Evolutionary conservation across 2,113 vertebrate species (phyloP).

Genomic region (Takifugu bimaculatus): DNA sequence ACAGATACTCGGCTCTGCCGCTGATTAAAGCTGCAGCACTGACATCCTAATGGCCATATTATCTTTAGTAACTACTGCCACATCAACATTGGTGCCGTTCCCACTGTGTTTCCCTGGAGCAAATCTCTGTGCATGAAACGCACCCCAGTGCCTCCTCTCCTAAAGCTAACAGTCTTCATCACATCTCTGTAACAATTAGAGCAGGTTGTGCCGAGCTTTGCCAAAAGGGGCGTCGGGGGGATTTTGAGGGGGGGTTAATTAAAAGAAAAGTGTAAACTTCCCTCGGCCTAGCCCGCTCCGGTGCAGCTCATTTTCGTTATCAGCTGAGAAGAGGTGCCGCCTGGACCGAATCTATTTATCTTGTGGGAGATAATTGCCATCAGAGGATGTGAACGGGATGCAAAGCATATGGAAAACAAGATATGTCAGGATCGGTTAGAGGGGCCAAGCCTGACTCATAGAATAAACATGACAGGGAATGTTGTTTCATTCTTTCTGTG

Average conservation of each 20-base stretch:
- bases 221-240: conserved; percentile 43
- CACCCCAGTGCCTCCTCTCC: conserved; percentile 54
- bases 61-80: conserved; percentile 23
- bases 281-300: conserved; percentile 29
- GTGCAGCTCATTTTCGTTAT: conserved; percentile 42
- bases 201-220: conserved; percentile 52
- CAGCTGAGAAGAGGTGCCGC: conserved; percentile 14
- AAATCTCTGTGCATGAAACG: conserved; percentile 35
- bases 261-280: conserved; percentile 53
- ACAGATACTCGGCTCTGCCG: conserved; percentile 51
- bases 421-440: conserved; percentile 7
- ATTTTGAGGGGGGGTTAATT: conserved; percentile 60
- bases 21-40: conserved; percentile 49
- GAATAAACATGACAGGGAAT: conserved; percentile 1
- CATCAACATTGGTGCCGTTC: conserved; percentile 30
- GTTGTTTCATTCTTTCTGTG: conserved; percentile 4
- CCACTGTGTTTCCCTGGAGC: conserved; percentile 16
- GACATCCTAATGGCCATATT: conserved; percentile 22
- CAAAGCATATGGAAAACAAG: neutral
- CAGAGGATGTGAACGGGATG: conserved; percentile 9
- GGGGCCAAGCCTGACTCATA: neutral
- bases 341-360: conserved; percentile 39
- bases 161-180: conserved; percentile 58
- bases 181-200: conserved; percentile 57
- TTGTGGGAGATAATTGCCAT: conserved; percentile 9